These are phyloP conservation scores for Gadus chalcogrammus DNA, from an alignment of 2,113 vertebrate genomes.

Conservation along the genomic window DNA sequence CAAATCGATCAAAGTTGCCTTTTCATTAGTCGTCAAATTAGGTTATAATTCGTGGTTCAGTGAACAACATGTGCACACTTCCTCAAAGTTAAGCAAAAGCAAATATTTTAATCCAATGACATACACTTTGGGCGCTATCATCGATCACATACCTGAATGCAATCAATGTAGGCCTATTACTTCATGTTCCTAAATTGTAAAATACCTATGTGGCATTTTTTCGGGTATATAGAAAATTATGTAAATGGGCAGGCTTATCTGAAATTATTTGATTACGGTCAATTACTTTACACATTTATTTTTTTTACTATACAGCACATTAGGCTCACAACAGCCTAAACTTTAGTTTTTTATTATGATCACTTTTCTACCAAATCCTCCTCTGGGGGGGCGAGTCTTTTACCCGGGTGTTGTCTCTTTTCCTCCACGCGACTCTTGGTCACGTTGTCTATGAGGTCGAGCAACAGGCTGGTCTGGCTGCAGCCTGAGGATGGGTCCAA, in stretches of 20 bases:
- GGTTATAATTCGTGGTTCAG: too few species aligned
- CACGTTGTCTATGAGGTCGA: constrained; percentile 76
- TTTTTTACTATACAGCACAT: constrained; percentile 47
- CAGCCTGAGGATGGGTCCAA: constrained; percentile 68
- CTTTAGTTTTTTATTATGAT: neutral
- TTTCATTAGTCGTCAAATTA: too few species aligned
- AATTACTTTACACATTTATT: constrained; percentile 44
- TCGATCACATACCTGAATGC: too few species aligned
- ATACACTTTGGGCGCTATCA: too few species aligned
- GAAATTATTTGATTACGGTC: constrained; percentile 32
- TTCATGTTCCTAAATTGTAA: too few species aligned
- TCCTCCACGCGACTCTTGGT: constrained; percentile 70
- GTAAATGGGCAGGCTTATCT: neutral
- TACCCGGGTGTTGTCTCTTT: constrained; percentile 87
- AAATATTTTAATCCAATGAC: too few species aligned
- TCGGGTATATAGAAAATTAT: neutral
- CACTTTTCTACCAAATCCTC: constrained; percentile 69
- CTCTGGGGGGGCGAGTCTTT: constrained; percentile 67
- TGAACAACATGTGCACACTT: too few species aligned
- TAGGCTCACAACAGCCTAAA: constrained; percentile 5
- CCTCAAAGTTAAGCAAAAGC: too few species aligned
- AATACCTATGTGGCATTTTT: neutral
- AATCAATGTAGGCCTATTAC: too few species aligned
- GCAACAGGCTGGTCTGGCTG: constrained; percentile 74
- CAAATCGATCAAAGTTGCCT: constrained; percentile 11